Percentiles rank a stretch among this genome's conserved stretches.
Conservation (phyloP, 2,113 vertebrate species). For the Elephantulus edwardii region DNA sequence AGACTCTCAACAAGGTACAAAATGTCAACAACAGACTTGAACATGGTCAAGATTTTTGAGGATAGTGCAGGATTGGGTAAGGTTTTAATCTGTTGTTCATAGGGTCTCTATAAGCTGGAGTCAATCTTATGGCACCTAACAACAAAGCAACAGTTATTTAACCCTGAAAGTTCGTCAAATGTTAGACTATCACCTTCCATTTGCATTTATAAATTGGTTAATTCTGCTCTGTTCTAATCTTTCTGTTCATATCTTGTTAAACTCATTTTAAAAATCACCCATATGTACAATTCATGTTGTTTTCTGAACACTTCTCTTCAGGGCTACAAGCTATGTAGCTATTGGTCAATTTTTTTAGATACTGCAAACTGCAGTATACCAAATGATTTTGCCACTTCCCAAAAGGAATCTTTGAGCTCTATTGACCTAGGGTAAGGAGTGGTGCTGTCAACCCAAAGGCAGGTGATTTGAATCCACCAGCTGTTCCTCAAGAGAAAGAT, state of each 20-base stretch:
- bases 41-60: too few species aligned
- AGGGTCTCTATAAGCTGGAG: too few species aligned
- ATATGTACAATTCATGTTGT: neutral
- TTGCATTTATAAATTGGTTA: conserved; percentile 21
- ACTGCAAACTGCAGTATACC: neutral
- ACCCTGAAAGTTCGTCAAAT: neutral
- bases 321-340: conserved; percentile 1
- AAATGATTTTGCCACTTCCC: neutral
- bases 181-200: neutral
- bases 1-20: too few species aligned
- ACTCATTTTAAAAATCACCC: neutral
- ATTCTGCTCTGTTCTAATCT: conserved; percentile 24
- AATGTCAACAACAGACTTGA: too few species aligned
- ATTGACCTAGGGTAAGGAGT: too few species aligned
- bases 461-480: too few species aligned
- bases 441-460: too few species aligned
- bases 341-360: neutral
- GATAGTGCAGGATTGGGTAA: too few species aligned
- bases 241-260: neutral
- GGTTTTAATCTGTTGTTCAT: too few species aligned
- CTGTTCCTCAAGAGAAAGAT: too few species aligned
- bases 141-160: too few species aligned
- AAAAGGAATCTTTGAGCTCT: neutral
- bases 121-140: too few species aligned
- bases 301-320: conserved; percentile 33